Base-by-base conservation (phyloP, 2,888 invertebrate species). In the Drosophila putrida region DNA sequence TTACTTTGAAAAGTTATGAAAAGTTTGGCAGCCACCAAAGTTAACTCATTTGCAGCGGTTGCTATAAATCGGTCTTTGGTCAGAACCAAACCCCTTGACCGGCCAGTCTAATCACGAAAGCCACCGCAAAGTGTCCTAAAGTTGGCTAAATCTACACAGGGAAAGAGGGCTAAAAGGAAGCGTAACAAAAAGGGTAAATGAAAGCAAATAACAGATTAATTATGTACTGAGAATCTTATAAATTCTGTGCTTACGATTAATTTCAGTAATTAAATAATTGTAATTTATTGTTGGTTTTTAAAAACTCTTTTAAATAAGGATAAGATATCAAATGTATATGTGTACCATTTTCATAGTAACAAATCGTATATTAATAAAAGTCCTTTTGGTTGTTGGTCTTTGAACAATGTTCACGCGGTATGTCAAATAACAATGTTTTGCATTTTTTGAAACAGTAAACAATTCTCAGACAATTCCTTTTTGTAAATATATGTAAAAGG, bases 41-140 rank as follows among this genome's bases (percentile, higher is more conserved):
- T 84, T 83, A 82, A 83, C 86, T 81, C 86, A 82, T 83, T 86
- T 86, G 81, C 76, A 69, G 55, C 78, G 73, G 71, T 82, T 68
- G 79, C 79, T 54, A 69, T 71, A 76, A 76, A 76, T 82, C 71
- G 70, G 64, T 65, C 65, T 80, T 73, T 76, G 78, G 75, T 76
- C 66, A 67, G 69, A n/a, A n/a, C 53, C 64, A 44, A 61, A 33
- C 63, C 50, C 47, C n/a, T 47, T 10, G 39, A 20, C 13, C 28
- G 13, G 25, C 44, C 11, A 39, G 46, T 35, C 54, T 20, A 53
- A 33, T 62, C 54, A 33, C 50, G 9, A 51, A 51, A 49, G 25
- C 15, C 27, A 11, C 13, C 27, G 50, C 35, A 61, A 67, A 58
- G 58, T 28, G 46, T 38, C 64, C 38, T 15, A 36, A 43, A 41